Base-by-base conservation (phyloP, 2,797 vertebrate genomes). In the Hylomyscus alleni region DNA sequence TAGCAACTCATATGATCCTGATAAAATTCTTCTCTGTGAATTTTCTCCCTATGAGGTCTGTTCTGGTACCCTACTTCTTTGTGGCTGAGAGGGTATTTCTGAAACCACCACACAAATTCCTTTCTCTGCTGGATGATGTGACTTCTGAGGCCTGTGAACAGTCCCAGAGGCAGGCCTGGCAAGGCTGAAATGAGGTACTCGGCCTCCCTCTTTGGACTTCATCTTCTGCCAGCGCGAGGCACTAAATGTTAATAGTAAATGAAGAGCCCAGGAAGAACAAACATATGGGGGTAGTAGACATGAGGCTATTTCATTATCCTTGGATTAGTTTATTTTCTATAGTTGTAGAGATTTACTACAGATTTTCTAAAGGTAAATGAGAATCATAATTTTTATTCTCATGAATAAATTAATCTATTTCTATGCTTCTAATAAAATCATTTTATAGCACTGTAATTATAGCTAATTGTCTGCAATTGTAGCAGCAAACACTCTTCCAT, bases 391-490 rank as follows among this genome's bases (percentile, higher is more conserved):
- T 91, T 97, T 95, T 76, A 40, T 92, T 95, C 60, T 90, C 40
- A 26, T 60, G 58, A 60, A 60, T 60, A 60, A 60, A 91, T 14
- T 65, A 85, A 77, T 84, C 73, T 92, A 44, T 84, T 94, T 81
- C 22, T 67, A 54, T 34, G 91, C 37, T 82, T 96, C 80, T 92
- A 94, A 91, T 94, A 93, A 96, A 91, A 89, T 91, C 44, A 58
- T 56, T 72, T 29, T 44, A 58, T 0, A 56, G n/a, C 26, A 88
- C 67, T 72, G 0, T 93, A 88, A 94, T 95, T 95, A 31, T 88
- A 95, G 93, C 37, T 97, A 93, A 96, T 65, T 91, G 60, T 91
- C 95, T 97, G 34, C 24, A 93, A 67, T 76, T 54, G 17, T 82
- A 95, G 78, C 83, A 95, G 89, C 50, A 54, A 92, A 60, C 80